phyloP scores from a whole-genome alignment of 2,113 vertebrate genomes.

The Pterocles burchelli region DNA sequence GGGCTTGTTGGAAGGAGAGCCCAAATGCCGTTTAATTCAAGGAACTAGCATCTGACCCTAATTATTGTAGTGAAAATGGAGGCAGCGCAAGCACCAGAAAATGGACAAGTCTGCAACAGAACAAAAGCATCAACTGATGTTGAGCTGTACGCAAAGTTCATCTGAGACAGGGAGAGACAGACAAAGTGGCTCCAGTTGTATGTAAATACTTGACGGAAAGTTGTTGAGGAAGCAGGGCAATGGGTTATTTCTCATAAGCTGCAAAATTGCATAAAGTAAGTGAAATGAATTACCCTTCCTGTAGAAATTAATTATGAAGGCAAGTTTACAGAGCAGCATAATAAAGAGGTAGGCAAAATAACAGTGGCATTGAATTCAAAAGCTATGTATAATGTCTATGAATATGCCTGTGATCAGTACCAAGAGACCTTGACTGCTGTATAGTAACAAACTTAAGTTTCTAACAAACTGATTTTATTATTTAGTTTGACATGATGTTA shows the following conservation, averaged over 20 bases:
- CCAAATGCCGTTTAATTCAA: conserved; percentile 45
- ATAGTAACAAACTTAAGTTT: not conserved
- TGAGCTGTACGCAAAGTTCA: conserved; percentile 38
- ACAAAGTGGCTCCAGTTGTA: conserved; percentile 37
- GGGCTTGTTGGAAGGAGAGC: conserved; percentile 18
- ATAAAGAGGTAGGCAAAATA: conserved; percentile 38
- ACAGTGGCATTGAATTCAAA: conserved; percentile 34
- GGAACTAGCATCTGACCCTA: conserved; percentile 46
- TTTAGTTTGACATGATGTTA: not conserved
- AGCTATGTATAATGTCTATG: conserved; percentile 33
- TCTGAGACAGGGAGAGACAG: not conserved
- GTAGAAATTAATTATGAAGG: conserved; percentile 50
- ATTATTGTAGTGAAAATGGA: conserved; percentile 36
- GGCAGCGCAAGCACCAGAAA: conserved; percentile 40
- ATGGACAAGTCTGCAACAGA: conserved; percentile 32
- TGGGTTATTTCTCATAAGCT: conserved; percentile 34
- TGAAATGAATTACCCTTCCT: conserved; percentile 42
- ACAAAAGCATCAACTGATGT: conserved; percentile 40
- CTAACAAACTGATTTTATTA: conserved; percentile 19
- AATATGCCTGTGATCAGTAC: conserved; percentile 28
- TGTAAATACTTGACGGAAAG: conserved; percentile 38
- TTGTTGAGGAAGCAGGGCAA: conserved; percentile 30
- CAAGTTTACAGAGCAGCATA: conserved; percentile 2
- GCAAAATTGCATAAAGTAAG: conserved; percentile 29
- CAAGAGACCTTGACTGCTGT: conserved; percentile 53